Evolutionary conservation across 2,797 vertebrate species (phyloP), one percentile per base, ranked within the genome.

Genomic region (Benthosema pterotum): DNA sequence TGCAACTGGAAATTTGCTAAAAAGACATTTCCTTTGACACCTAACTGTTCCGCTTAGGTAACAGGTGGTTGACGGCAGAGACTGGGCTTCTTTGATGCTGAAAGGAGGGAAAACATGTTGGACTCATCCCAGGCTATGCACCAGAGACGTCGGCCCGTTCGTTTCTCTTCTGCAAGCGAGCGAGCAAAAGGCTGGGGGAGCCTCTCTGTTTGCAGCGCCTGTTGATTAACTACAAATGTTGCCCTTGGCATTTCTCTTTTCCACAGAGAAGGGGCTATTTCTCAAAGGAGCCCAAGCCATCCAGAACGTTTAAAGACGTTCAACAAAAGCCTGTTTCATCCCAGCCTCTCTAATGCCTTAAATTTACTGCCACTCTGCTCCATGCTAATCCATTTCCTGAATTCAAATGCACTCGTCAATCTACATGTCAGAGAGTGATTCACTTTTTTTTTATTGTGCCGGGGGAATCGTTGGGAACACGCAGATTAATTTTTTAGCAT

Each of bases 41-140:
- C 59, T 72, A 60, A 14, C 25, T 57, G 42, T 58, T 52, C 42
- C 38, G 70, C 25, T 62, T 69, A 63, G 49, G 46, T 62, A 59
- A 77, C 16, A 51, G 57, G 47, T 18, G 28, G 32, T 57, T 11
- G 25, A 61, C n/a, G 19, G 11, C 49, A 9, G 18, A 62, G 9
- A 52, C 6, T 8, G 2, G 2, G 11, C 19, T 46, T n/a, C 57
- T 56, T 47, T 48, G 63, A 65, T 67, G 59, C 57, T 42, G 51
- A 57, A 52, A 32, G 5, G 25, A 32, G 8, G 8, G 7, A 2
- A 16, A 22, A 54, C 48, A 38, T 19, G 12, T 18, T 63, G 59
- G 53, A 52, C 42, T 28, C 15, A 14, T 46, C 42, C 67, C 63
- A 70, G 63, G 47, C 55, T 42, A 25, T 52, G 42, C n/a, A 53